These are phyloP conservation scores for Sycophaga agraensis DNA, from an alignment of 1,140 invertebrate species.

Conservation along the genomic window DNA sequence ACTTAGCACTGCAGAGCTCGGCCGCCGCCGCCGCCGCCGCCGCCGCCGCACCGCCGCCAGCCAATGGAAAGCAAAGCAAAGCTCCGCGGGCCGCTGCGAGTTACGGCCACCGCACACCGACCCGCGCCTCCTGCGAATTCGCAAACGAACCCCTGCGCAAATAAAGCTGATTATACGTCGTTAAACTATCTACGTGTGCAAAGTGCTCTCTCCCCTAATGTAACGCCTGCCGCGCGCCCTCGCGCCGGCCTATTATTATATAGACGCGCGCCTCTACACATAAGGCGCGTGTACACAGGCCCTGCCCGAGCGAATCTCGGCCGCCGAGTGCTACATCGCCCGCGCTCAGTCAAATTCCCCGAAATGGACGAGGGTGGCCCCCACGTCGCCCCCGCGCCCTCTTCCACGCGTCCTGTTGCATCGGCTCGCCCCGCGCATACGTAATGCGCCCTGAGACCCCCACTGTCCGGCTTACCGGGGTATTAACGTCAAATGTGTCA, in stretches of 20 bases:
- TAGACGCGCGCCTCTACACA: neutral
- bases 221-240: too few relatives aligned
- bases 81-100: too few relatives aligned
- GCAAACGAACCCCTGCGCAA: neutral
- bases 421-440: slow-evolving; percentile 43
- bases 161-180: slow-evolving; percentile 15
- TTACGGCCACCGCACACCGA: too few relatives aligned
- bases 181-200: neutral
- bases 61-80: too few relatives aligned
- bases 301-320: neutral
- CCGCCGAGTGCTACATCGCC: slow-evolving; percentile 32
- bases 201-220: neutral
- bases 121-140: too few relatives aligned
- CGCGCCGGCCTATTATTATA: too few relatives aligned
- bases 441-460: slow-evolving; percentile 35
- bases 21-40: too few relatives aligned
- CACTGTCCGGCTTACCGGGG: slow-evolving; percentile 42
- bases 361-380: slow-evolving; percentile 46
- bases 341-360: slow-evolving; percentile 45
- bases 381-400: neutral
- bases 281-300: neutral
- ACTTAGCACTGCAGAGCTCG: too few relatives aligned
- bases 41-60: too few relatives aligned
- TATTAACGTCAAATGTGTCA: slow-evolving; percentile 47
- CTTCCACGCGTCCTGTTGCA: neutral